These are phyloP conservation scores for Catamblyrhynchus diadema DNA, from an alignment of 2,797 vertebrate species.

Conservation along the genomic window DNA sequence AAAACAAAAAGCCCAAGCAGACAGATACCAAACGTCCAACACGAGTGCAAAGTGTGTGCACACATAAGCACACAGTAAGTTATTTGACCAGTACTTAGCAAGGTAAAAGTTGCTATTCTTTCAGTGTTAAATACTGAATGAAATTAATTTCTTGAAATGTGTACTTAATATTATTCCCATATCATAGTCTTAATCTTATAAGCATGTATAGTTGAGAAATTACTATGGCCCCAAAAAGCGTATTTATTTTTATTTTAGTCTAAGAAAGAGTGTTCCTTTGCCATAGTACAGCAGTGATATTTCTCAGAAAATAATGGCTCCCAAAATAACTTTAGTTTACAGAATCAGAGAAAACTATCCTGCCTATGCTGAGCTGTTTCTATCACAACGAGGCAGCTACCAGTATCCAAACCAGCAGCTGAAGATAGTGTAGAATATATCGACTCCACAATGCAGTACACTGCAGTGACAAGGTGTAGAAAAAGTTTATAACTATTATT, in stretches of 20 bases:
- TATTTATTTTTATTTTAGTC: not conserved
- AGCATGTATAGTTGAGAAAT: not conserved
- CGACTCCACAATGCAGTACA: not conserved
- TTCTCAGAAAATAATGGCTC: not conserved
- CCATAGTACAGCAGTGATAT: not conserved
- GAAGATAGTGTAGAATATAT: not conserved
- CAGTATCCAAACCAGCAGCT: not conserved
- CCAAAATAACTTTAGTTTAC: not conserved
- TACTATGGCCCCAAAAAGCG: accelerated
- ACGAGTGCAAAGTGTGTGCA: not conserved
- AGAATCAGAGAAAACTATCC: not conserved
- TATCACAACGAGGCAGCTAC: not conserved
- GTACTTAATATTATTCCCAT: not conserved
- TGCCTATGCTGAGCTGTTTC: not conserved
- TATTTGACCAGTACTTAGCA: not conserved
- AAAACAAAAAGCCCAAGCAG: not conserved
- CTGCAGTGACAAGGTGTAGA: not conserved
- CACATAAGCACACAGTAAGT: not conserved
- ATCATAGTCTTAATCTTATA: not conserved
- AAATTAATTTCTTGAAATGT: not conserved
- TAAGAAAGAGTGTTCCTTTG: not conserved
- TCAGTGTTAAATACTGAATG: not conserved
- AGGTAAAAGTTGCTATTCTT: not conserved
- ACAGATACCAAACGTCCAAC: not conserved
- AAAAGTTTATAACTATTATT: not conserved